A percentile compares a stretch with the other conserved stretches of the same genome.
phyloP scores from a whole-genome alignment of 2,113 vertebrate species.

The Hirundichthys speculiger region DNA sequence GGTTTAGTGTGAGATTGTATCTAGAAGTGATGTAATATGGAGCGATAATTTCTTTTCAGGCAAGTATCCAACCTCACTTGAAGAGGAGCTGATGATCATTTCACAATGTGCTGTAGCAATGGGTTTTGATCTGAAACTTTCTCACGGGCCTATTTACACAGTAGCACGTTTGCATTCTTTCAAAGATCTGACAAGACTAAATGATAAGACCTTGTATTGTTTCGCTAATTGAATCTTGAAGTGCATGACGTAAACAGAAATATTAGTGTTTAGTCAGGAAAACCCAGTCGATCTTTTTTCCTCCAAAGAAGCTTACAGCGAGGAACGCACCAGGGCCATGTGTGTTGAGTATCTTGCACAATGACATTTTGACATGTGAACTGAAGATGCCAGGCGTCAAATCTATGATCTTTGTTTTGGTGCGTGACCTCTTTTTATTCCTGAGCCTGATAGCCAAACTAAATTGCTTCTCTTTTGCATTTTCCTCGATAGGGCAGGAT shows the following conservation, averaged over 20 bases:
- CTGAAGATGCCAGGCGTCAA: neutral
- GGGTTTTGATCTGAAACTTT: slow-evolving; percentile 21
- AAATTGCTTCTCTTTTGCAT: neutral
- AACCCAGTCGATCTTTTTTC: neutral
- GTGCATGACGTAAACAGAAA: neutral
- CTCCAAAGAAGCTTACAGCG: too few species aligned
- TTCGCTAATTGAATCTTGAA: neutral
- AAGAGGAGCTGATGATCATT: slow-evolving; percentile 32
- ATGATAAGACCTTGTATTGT: neutral
- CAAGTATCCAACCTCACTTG: slow-evolving; percentile 36
- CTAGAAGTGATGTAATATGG: slow-evolving; percentile 61
- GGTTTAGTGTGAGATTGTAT: slow-evolving; percentile 65
- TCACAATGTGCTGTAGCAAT: slow-evolving; percentile 5
- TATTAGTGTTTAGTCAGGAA: neutral
- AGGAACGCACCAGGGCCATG: too few species aligned
- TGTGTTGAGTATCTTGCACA: too few species aligned
- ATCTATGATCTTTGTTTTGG: neutral
- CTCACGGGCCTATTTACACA: slow-evolving; percentile 1
- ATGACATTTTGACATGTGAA: too few species aligned
- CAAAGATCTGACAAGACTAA: neutral
- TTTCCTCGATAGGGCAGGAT: neutral
- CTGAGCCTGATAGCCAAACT: neutral
- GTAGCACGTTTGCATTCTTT: neutral
- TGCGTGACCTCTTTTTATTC: neutral
- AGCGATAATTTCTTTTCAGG: slow-evolving; percentile 61